phyloP scores from a whole-genome alignment of 30 jellyfish, hydroid and myxozoan genomes.

The Turritopsis dohrnii region DNA sequence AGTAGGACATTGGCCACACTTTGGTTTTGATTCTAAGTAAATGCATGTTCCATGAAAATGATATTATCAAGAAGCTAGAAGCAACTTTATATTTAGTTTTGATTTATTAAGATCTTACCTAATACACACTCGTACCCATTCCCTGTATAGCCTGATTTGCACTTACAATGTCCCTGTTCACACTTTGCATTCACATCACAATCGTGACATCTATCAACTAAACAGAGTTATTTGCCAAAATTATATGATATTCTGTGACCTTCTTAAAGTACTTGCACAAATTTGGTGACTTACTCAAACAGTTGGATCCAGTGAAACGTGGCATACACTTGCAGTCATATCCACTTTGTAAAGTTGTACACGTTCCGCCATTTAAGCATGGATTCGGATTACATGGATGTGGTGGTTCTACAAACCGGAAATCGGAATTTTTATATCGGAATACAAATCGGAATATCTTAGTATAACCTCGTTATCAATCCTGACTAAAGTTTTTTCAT shows the following conservation, averaged over 20 bases:
- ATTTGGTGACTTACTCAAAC: neutral
- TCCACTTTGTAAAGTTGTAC: conserved; percentile 9
- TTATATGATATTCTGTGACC: neutral
- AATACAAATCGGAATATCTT: neutral
- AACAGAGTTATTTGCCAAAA: neutral
- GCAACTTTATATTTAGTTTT: neutral
- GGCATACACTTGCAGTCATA: conserved; percentile 16
- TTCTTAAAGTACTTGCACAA: neutral
- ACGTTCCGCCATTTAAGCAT: conserved; percentile 27
- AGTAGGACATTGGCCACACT: conserved; percentile 26
- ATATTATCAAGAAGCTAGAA: too few species aligned
- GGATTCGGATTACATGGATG: conserved; percentile 17
- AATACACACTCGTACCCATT: conserved; percentile 30
- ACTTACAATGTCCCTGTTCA: conserved; percentile 17
- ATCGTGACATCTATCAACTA: conserved; percentile 27
- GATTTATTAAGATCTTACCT: neutral
- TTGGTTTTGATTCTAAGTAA: neutral
- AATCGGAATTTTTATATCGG: neutral
- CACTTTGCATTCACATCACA: conserved; percentile 33
- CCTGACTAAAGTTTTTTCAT: neutral
- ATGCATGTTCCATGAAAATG: neutral
- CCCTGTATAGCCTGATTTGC: conserved; percentile 17
- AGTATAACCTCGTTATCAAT: neutral
- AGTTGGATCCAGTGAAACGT: conserved; percentile 19
- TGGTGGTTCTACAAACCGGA: neutral